Evolutionary conservation across 2,797 vertebrate species (phyloP).

Genomic region (Onychomys torridus): DNA sequence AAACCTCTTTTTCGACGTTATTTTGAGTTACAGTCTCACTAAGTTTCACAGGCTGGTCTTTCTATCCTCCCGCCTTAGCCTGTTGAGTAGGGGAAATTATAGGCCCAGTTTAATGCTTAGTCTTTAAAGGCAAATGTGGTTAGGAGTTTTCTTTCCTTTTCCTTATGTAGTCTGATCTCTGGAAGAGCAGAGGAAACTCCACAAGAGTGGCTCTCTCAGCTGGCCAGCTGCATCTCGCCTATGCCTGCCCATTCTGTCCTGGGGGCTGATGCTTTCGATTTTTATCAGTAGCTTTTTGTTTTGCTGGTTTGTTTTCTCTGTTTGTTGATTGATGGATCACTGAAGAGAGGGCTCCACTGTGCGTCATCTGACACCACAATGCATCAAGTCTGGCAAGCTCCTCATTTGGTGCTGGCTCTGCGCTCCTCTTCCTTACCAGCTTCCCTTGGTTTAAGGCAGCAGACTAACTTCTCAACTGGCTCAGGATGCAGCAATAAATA

Average conservation of each 20-base stretch:
- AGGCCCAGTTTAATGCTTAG: neutral
- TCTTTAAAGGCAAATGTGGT: neutral
- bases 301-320: neutral
- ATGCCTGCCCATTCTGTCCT: rapidly evolving
- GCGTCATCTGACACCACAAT: neutral
- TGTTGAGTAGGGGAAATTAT: neutral
- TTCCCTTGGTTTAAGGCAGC: neutral
- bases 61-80: neutral
- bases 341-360: neutral
- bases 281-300: neutral
- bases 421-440: neutral
- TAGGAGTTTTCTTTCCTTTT: neutral
- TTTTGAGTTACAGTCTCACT: neutral
- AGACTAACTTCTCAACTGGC: neutral
- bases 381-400: neutral
- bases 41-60: neutral
- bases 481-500: neutral
- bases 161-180: neutral
- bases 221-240: rapidly evolving
- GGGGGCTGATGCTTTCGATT: neutral
- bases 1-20: neutral
- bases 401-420: neutral
- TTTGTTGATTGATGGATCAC: neutral
- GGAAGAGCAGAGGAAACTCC: rapidly evolving
- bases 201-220: neutral